Percentiles rank a stretch among this genome's conserved stretches.
Conservation (phyloP, 2,888 invertebrate species). For the Tachystola acroxantha region DNA sequence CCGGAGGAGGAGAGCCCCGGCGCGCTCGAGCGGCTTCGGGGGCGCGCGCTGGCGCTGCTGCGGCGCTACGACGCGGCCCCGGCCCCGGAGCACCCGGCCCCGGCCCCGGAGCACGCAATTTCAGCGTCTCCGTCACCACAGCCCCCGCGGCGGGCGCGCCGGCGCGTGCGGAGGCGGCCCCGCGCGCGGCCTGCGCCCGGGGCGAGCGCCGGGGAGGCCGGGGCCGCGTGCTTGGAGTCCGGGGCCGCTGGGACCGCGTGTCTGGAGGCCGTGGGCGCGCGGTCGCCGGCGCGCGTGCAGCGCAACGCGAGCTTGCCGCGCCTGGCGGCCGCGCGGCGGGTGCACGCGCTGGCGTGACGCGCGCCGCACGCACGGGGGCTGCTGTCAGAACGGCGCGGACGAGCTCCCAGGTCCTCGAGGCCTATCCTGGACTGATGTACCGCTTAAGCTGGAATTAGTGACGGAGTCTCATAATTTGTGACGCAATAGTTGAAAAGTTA, state of each 20-base stretch:
- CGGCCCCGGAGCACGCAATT: conserved; percentile 83
- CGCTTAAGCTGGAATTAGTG: no score
- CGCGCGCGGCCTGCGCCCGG: conserved; percentile 86
- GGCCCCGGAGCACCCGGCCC: conserved; percentile 82
- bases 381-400: no score
- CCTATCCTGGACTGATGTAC: no score
- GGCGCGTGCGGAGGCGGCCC: conserved; percentile 80
- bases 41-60: conserved; percentile 92
- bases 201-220: conserved; percentile 95
- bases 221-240: conserved; percentile 87
- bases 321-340: conserved; percentile 82
- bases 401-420: no score
- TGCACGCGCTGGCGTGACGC: conserved; percentile 34
- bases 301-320: conserved; percentile 95
- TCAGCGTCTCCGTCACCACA: conserved; percentile 39
- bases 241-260: not conserved
- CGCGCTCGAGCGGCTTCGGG: conserved; percentile 96
- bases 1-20: conserved; percentile 80
- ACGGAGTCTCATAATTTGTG: no score
- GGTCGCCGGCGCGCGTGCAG: conserved; percentile 75
- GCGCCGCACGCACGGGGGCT: conserved; percentile 88
- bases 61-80: conserved; percentile 91
- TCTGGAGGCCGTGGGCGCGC: not conserved
- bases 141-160: not conserved
- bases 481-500: no score